Evolutionary conservation across 2,113 vertebrate genomes (phyloP).

Genomic region (Triplophysa rosa): DNA sequence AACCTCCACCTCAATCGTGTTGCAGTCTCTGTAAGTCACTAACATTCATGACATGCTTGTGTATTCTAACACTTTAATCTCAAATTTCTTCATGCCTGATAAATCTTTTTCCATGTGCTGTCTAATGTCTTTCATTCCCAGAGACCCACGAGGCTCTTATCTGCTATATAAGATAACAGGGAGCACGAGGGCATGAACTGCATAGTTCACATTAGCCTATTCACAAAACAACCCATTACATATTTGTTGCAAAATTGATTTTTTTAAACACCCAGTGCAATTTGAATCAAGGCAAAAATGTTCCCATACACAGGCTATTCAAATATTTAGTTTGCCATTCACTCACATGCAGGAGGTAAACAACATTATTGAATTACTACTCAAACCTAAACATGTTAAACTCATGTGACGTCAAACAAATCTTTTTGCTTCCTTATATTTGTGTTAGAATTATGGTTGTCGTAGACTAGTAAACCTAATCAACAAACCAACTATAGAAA

Average conservation of each 20-base stretch:
- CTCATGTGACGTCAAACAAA: no score
- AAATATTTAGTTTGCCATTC: no score
- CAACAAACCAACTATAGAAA: background rate
- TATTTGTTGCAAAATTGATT: no score
- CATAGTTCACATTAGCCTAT: no score
- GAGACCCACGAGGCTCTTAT: background rate
- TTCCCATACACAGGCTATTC: no score
- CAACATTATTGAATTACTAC: background rate
- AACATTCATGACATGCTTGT: background rate
- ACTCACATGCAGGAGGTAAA: background rate
- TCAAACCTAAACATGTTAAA: background rate
- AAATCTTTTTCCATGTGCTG: background rate
- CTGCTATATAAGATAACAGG: no score
- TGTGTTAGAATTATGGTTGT: background rate
- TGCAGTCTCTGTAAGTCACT: conserved; percentile 14
- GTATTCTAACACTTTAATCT: background rate
- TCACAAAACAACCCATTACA: no score
- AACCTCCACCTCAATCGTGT: background rate
- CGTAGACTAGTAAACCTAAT: background rate
- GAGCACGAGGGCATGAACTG: no score
- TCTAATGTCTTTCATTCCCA: background rate
- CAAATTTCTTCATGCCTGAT: background rate
- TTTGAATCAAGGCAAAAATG: no score
- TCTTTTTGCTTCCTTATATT: background rate
- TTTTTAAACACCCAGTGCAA: no score